Evolutionary conservation across 2,888 invertebrate genomes (phyloP).

Genomic region (Chamaedrilus cognettii): DNA sequence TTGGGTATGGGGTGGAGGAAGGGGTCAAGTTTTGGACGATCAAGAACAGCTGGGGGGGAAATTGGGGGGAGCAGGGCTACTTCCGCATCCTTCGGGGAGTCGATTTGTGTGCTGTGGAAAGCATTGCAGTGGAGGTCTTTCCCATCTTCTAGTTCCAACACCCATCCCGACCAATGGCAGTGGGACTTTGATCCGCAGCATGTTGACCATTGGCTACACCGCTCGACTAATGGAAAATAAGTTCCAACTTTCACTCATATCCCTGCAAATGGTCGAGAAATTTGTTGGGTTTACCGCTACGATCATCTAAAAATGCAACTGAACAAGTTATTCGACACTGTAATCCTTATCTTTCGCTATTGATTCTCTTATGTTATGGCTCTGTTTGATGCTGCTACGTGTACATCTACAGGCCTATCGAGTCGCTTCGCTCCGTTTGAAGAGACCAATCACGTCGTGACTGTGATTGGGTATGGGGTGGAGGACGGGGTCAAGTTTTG

Average conservation of each 20-base stretch:
- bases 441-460: conserved; percentile 62
- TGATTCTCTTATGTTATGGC: no score
- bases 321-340: no score
- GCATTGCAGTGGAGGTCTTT: conserved; percentile 50
- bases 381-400: no score
- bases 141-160: conserved; percentile 33
- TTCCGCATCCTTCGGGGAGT: conserved; percentile 56
- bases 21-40: conserved; percentile 59
- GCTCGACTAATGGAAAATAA: no score
- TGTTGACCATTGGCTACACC: no score
- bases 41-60: conserved; percentile 59
- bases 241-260: no score
- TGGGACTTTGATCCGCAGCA: no score
- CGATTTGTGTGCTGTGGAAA: conserved; percentile 59
- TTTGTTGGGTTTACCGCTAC: no score
- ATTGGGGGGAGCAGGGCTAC: conserved; percentile 57
- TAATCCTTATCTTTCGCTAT: no score
- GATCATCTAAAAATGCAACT: no score
- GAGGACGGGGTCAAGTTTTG: conserved; percentile 55
- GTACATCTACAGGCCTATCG: conserved; percentile 17
- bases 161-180: no score
- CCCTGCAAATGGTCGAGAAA: no score
- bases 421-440: conserved; percentile 61
- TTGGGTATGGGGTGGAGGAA: conserved; percentile 60
- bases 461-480: conserved; percentile 62